A percentile compares a stretch with the other conserved stretches of the same genome.
phyloP scores from a whole-genome alignment of 1,140 invertebrate species.

The Mesaphorura yosii region DNA sequence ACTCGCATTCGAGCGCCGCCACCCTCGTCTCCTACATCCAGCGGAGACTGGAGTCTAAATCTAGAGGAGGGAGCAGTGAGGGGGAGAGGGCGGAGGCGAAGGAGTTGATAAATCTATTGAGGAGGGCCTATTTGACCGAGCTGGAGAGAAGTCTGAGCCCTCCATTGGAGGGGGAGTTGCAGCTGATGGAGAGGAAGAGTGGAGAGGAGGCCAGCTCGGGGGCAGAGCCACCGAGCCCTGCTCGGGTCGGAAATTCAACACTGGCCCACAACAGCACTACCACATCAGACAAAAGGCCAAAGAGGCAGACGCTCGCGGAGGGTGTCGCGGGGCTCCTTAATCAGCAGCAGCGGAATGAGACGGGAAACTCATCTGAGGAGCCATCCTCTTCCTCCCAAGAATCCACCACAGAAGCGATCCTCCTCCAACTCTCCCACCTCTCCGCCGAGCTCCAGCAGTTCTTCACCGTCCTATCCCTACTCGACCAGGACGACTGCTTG shows the following conservation, averaged over 20 bases:
- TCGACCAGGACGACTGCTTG: conserved; percentile 29
- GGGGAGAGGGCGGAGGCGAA: conserved; percentile 20
- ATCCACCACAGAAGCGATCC: neutral
- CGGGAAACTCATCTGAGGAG: no score
- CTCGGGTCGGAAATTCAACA: no score
- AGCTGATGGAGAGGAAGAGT: neutral
- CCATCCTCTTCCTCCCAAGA: neutral
- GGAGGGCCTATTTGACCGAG: conserved; percentile 25
- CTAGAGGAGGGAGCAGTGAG: conserved; percentile 8
- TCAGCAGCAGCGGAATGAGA: neutral
- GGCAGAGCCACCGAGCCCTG: no score
- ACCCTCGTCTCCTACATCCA: no score
- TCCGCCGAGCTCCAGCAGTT: conserved; percentile 29
- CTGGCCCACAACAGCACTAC: neutral
- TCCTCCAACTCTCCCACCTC: conserved; percentile 15
- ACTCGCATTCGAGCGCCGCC: no score
- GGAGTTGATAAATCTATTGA: conserved; percentile 20
- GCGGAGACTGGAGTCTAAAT: conserved; percentile 16
- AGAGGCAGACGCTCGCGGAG: no score
- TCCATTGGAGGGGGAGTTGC: neutral
- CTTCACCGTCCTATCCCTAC: conserved; percentile 24
- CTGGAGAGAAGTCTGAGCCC: conserved; percentile 19
- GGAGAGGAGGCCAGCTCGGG: neutral
- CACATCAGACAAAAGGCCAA: neutral
- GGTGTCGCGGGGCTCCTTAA: no score